Percentiles rank a stretch among this genome's conserved stretches.
Evolutionary conservation across 2,113 vertebrate genomes (phyloP).

Genomic region (Neolamprologus tretocephalus): DNA sequence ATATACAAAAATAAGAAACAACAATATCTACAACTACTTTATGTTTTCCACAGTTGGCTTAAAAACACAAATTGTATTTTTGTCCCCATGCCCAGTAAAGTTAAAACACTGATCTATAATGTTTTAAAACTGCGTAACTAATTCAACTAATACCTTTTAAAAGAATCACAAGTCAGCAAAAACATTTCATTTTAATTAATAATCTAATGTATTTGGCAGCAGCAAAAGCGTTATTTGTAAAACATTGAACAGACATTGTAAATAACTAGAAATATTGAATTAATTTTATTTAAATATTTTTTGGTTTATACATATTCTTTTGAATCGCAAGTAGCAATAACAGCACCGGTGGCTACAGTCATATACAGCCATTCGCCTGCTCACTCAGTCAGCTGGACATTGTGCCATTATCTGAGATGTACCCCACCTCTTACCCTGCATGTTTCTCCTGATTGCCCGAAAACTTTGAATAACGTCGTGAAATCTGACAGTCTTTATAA

Average conservation of each 20-base stretch:
- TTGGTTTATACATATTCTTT: not conserved
- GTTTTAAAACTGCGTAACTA: not conserved
- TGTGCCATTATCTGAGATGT: not conserved
- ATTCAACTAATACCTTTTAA: not conserved
- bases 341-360: not conserved
- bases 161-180: not conserved
- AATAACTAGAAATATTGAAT: not conserved
- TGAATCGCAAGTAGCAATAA: not conserved
- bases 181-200: not conserved
- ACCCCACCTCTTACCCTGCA: not conserved
- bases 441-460: not conserved
- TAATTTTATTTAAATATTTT: not conserved
- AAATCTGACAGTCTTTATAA: not conserved
- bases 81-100: not conserved
- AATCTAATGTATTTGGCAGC: not conserved
- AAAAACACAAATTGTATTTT: not conserved
- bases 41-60: not conserved
- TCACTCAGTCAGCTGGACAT: not conserved
- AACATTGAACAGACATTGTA: not conserved
- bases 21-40: not conserved
- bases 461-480: accelerated
- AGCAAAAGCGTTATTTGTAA: not conserved
- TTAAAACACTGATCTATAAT: not conserved
- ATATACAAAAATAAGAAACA: not conserved
- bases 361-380: not conserved